Evolutionary conservation across 1,140 invertebrate genomes (phyloP).

Genomic region (Ganaspis sp.): DNA sequence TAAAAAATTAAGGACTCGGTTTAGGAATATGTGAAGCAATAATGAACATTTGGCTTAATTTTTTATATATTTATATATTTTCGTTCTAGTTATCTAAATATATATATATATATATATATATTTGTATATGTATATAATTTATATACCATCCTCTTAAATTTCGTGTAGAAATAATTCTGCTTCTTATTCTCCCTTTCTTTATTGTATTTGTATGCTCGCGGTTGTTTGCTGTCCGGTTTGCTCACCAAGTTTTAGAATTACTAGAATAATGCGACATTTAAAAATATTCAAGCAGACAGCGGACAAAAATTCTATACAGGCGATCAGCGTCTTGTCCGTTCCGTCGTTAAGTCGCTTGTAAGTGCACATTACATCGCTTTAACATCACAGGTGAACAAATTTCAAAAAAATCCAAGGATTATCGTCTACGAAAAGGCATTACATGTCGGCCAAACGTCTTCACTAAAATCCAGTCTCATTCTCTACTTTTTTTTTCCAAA

Average conservation of each 20-base stretch:
- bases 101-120: constrained; percentile 69
- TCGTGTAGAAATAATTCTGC: constrained; percentile 73
- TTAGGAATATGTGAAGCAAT: constrained; percentile 43
- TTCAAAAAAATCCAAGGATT: constrained; percentile 44
- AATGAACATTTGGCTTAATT: constrained; percentile 47
- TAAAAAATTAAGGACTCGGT: background rate
- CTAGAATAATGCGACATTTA: constrained; percentile 56
- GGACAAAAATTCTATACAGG: constrained; percentile 58
- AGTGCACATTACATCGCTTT: constrained; percentile 63
- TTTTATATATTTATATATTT: constrained; percentile 64
- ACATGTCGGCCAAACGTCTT: background rate
- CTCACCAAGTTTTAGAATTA: constrained; percentile 50
- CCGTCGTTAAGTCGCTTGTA: constrained; percentile 59
- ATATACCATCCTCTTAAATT: constrained; percentile 66
- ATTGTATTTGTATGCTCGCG: constrained; percentile 62
- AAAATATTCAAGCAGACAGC: constrained; percentile 62
- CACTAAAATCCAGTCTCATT: background rate
- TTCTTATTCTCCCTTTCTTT: constrained; percentile 51
- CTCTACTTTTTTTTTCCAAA: background rate
- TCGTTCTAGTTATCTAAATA: constrained; percentile 71
- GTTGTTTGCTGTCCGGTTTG: constrained; percentile 58
- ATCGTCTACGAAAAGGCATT: constrained; percentile 39
- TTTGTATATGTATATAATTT: constrained; percentile 64
- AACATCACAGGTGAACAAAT: constrained; percentile 63
- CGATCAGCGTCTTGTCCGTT: constrained; percentile 49